A percentile compares a stretch with the other conserved stretches of the same genome.
Evolutionary conservation across 2,797 vertebrate genomes (phyloP).

Genomic region (Cottoperca gobio): DNA sequence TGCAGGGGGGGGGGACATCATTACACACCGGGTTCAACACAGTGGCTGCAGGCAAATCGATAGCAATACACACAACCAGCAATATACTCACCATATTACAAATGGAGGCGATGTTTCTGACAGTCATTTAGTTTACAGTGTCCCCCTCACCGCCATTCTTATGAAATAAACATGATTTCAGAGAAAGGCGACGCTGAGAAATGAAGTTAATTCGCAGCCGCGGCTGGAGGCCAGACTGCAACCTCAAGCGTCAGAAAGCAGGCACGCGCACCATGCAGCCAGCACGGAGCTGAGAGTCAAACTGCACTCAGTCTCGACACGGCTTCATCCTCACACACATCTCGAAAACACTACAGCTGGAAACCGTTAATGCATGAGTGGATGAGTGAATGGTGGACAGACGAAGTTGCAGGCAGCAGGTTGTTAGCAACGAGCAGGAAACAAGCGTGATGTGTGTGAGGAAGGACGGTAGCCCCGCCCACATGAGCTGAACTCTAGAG

Average conservation of each 20-base stretch:
- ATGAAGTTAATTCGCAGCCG: slow-evolving; percentile 71
- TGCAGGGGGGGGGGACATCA: slow-evolving; percentile 30
- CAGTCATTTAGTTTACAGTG: slow-evolving; percentile 99
- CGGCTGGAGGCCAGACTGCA: slow-evolving; percentile 82
- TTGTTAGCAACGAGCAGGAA: slow-evolving; percentile 77
- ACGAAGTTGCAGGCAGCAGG: slow-evolving; percentile 75
- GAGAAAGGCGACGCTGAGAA: slow-evolving; percentile 67
- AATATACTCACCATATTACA: slow-evolving; percentile 98
- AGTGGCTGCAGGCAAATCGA: slow-evolving; percentile 60
- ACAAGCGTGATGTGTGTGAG: slow-evolving; percentile 39
- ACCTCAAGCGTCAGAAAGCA: slow-evolving; percentile 68
- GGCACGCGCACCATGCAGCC: slow-evolving; percentile 66
- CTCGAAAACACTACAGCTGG: background rate
- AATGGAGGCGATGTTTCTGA: slow-evolving; percentile 99
- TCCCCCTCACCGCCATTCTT: slow-evolving; percentile 93
- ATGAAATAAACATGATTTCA: slow-evolving; percentile 89
- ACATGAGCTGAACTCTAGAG: background rate
- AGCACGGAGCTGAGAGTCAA: slow-evolving; percentile 38
- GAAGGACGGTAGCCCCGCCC: slow-evolving; percentile 65
- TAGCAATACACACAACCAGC: slow-evolving; percentile 36
- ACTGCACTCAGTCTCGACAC: slow-evolving; percentile 36
- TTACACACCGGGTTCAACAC: slow-evolving; percentile 42
- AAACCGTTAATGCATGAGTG: slow-evolving; percentile 27
- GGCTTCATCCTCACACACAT: slow-evolving; percentile 60
- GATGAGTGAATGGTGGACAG: slow-evolving; percentile 42